Conservation (phyloP, 2,113 vertebrate species). For the Cyprinodon variegatus region DNA sequence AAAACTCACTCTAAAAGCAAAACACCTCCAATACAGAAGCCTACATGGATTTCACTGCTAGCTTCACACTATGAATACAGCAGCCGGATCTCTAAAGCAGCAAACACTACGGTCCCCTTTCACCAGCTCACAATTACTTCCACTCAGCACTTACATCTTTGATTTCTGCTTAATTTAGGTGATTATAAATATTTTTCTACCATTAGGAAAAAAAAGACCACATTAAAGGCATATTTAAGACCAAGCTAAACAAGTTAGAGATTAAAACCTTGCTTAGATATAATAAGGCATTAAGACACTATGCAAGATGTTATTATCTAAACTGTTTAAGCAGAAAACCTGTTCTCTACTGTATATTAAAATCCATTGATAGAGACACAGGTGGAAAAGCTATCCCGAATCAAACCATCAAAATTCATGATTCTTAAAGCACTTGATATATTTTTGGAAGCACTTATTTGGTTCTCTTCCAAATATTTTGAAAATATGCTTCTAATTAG, state of each 20-base stretch:
- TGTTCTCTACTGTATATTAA: neutral
- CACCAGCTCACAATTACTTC: conserved; percentile 30
- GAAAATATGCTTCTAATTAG: neutral
- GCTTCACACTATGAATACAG: conserved; percentile 41
- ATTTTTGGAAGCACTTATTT: neutral
- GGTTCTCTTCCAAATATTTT: neutral
- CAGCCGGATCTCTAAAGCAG: conserved; percentile 57
- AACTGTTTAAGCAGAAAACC: conserved; percentile 2
- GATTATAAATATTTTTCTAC: conserved; percentile 26
- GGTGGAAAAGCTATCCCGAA: neutral
- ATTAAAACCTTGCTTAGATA: conserved; percentile 9
- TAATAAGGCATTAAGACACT: conserved; percentile 18
- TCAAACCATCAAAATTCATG: neutral
- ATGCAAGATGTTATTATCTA: conserved; percentile 25
- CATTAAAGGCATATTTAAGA: conserved; percentile 19
- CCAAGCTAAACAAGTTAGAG: neutral
- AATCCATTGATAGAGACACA: neutral
- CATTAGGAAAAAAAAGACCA: neutral
- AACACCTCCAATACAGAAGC: conserved; percentile 19
- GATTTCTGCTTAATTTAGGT: conserved; percentile 10
- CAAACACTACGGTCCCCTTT: conserved; percentile 21
- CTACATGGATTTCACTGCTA: conserved; percentile 30
- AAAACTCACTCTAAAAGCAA: conserved; percentile 28
- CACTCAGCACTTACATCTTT: conserved; percentile 26
- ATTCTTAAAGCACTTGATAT: neutral